A percentile compares a stretch with the other conserved stretches of the same genome.
phyloP scores from a whole-genome alignment of 2,888 invertebrate genomes.

The Rhamphomyia laevipes region DNA sequence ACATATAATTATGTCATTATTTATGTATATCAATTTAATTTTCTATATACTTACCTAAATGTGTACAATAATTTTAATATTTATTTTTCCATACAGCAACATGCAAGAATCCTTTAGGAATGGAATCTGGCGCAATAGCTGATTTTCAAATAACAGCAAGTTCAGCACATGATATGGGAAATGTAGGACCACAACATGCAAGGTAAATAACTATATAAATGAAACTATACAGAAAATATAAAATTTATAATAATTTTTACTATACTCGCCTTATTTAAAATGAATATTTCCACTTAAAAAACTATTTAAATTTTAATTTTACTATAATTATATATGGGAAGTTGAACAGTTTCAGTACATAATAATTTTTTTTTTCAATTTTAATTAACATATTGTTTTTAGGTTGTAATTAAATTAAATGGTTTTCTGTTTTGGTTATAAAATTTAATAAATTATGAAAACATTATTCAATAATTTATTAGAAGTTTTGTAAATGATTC shows the following conservation, averaged over 20 bases:
- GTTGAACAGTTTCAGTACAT: too few relatives aligned
- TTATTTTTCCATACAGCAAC: conserved; percentile 66
- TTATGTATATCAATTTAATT: background rate
- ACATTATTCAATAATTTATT: too few relatives aligned
- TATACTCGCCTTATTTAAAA: too few relatives aligned
- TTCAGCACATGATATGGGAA: conserved; percentile 67
- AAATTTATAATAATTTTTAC: background rate
- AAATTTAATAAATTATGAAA: too few relatives aligned
- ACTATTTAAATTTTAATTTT: too few relatives aligned
- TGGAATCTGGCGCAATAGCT: conserved; percentile 68
- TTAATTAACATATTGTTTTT: too few relatives aligned
- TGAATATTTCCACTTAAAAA: too few relatives aligned
- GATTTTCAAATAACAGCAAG: conserved; percentile 70
- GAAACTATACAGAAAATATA: background rate
- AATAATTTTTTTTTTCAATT: too few relatives aligned
- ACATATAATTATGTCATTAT: background rate
- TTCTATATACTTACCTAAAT: background rate
- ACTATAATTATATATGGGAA: too few relatives aligned
- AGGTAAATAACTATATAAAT: conserved; percentile 46
- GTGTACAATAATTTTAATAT: background rate
- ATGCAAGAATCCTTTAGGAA: conserved; percentile 61
- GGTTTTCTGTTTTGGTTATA: too few relatives aligned
- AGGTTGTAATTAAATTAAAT: too few relatives aligned
- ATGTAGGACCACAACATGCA: conserved; percentile 71
- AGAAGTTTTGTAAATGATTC: too few relatives aligned